Conservation (phyloP, 2,113 vertebrate species). For the Ibidorhyncha struthersii region DNA sequence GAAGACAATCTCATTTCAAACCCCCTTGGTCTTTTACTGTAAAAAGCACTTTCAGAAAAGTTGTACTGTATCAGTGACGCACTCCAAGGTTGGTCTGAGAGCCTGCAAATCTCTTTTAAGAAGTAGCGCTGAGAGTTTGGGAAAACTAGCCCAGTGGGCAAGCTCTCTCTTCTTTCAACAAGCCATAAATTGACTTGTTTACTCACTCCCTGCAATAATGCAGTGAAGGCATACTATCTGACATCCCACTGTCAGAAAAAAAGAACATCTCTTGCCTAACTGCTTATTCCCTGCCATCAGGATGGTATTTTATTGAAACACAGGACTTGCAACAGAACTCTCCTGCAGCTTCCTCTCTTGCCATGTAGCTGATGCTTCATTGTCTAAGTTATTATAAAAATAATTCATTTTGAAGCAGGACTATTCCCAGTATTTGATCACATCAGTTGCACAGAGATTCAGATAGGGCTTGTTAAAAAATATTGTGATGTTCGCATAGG, state of each 20-base stretch:
- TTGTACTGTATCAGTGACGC: neutral
- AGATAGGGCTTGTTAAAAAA: neutral
- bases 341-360: neutral
- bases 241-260: neutral
- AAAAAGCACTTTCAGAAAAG: conserved; percentile 14
- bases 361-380: neutral
- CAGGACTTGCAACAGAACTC: neutral
- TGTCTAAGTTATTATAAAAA: neutral
- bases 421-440: neutral
- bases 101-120: neutral
- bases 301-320: neutral
- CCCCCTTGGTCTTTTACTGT: neutral
- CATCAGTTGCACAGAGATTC: neutral
- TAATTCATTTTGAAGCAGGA: neutral
- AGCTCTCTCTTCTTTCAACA: neutral
- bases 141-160: neutral
- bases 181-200: neutral
- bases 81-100: neutral
- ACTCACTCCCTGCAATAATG: neutral
- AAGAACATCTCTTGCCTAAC: neutral
- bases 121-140: neutral
- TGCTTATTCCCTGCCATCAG: neutral
- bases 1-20: neutral
- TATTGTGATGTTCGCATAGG: neutral
- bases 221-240: neutral